Evolutionary conservation across 2,113 vertebrate genomes (phyloP), one percentile per base, ranked within the genome.

Genomic region (Chionis minor): DNA sequence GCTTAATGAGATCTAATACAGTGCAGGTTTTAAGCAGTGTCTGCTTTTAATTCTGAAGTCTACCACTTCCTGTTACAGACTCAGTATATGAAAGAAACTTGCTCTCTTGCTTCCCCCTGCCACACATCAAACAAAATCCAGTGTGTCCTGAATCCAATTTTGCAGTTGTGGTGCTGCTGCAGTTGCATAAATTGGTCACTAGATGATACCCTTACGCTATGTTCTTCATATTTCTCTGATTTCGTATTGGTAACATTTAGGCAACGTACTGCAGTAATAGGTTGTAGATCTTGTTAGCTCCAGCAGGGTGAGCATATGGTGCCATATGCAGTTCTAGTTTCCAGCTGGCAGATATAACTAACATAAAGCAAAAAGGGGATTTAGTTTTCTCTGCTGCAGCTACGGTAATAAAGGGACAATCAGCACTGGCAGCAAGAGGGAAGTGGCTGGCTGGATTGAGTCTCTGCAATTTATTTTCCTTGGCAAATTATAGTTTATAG

Each of bases 311-410:
- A 87, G 63, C 84, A 81, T 56, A 56, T 42, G 86, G 80, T 94
- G 69, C 72, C 28, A 15, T 81, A 67, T 63, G 72, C 58, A 44
- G 59, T 85, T 33, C 40, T 47, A 28, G 27, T 85, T 95, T 85
- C 84, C 84, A 94, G 89, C 61, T 95, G 84, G 81, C 89, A 90
- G 91, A 55, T 91, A 61, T 86, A 86, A 86, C 79, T 86, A 81
- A 67, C 49, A 20, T 49, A 62, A 79, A 72, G 44, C 35, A 92
- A 95, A 92, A 30, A 14, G 5, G 7, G 71, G 65, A 45, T 84
- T 74, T 88, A 58, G 62, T 94, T 77, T 86, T 91, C 62, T 90
- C 44, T 93, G 35, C 85, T 94, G 45, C 58, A 92, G 71, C 79
- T 94, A 54, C 54, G 87, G 45, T 42, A 73, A 79, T 92, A 65